A percentile compares a stretch with the other conserved stretches of the same genome.
Conservation (phyloP, 2,797 vertebrate genomes). For the Peromyscus melanophrys region DNA sequence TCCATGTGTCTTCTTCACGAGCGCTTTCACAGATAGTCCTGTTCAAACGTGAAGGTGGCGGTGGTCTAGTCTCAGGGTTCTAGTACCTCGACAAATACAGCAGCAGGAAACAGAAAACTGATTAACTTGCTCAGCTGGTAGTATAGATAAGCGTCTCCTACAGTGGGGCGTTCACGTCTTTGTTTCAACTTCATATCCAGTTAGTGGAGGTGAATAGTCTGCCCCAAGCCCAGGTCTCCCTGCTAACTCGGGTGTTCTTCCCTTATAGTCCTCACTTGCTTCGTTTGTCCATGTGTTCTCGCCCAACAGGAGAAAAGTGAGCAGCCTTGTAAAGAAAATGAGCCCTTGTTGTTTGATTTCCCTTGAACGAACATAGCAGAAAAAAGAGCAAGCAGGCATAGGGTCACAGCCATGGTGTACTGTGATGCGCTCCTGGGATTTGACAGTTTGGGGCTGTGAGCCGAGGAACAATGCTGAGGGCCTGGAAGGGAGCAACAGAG, state of each 20-base stretch:
- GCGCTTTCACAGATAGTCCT: not conserved
- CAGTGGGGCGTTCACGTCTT: not conserved
- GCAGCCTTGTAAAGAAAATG: not conserved
- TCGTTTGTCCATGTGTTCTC: not conserved
- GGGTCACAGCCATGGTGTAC: not conserved
- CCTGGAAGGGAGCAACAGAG: fast-evolving
- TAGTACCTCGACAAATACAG: not conserved
- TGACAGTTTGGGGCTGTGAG: fast-evolving
- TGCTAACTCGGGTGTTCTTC: not conserved
- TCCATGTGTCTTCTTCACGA: not conserved
- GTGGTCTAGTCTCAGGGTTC: not conserved
- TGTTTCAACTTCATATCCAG: not conserved
- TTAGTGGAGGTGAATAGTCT: not conserved
- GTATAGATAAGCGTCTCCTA: not conserved
- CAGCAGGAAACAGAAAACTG: not conserved
- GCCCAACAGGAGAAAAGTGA: not conserved
- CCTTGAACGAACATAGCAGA: not conserved
- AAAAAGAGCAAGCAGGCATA: not conserved
- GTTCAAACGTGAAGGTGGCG: not conserved
- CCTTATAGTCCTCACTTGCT: not conserved
- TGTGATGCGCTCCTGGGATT: fast-evolving
- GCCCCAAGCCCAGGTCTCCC: not conserved
- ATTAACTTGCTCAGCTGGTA: not conserved
- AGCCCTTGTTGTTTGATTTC: conserved; percentile 18
- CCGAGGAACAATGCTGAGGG: fast-evolving